Conservation (phyloP, 2,113 vertebrate species). For the Melanostigma gelatinosum region DNA sequence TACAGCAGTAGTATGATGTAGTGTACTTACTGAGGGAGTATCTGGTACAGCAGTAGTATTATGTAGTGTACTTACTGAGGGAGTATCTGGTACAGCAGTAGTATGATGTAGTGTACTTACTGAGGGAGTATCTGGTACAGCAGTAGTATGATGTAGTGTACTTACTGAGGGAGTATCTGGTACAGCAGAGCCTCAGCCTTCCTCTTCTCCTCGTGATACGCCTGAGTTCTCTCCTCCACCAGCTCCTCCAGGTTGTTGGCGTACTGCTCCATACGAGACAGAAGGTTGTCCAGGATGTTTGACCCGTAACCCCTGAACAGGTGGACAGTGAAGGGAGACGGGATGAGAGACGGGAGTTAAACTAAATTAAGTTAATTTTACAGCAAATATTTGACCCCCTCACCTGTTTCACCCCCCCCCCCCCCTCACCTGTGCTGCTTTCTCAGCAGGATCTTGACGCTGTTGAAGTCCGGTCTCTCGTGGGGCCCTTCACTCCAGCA, state of each 20-base stretch:
- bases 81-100: neutral
- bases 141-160: neutral
- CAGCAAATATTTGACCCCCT: neutral
- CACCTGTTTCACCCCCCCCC: neutral
- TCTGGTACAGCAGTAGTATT: neutral
- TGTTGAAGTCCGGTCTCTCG: conserved; percentile 90
- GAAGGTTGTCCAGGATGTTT: conserved; percentile 94
- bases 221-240: conserved; percentile 93
- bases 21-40: neutral
- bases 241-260: conserved; percentile 97
- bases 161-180: conserved; percentile 95
- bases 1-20: neutral
- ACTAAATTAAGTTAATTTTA: too few relatives aligned
- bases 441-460: conserved; percentile 89
- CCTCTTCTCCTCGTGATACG: conserved; percentile 95
- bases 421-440: conserved; percentile 81
- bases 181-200: conserved; percentile 93
- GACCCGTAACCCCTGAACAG: conserved; percentile 85
- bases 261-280: conserved; percentile 95
- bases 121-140: neutral
- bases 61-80: neutral
- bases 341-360: neutral
- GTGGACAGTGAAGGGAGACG: neutral
- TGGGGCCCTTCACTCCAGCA: conserved; percentile 90
- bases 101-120: neutral